These are phyloP conservation scores for Bovichtus diacanthus DNA, from an alignment of 2,797 vertebrate species.

Conservation along the genomic window DNA sequence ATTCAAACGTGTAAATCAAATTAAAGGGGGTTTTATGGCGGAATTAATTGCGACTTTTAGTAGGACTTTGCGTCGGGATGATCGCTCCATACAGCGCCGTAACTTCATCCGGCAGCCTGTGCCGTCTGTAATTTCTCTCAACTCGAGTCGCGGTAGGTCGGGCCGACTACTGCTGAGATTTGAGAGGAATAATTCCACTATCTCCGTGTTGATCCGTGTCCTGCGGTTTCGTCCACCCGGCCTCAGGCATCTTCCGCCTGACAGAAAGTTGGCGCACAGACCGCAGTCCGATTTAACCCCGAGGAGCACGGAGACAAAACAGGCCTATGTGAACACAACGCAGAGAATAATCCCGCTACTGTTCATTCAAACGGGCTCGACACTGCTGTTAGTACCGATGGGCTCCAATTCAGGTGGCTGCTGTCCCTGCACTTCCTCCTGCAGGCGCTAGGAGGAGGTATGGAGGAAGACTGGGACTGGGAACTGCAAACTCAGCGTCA, in stretches of 20 bases:
- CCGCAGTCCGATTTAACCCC: slow-evolving; percentile 9
- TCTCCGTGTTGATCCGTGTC: slow-evolving; percentile 58
- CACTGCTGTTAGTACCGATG: slow-evolving; percentile 1
- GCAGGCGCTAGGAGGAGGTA: slow-evolving; percentile 79
- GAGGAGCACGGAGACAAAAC: neutral
- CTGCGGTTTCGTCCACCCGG: slow-evolving; percentile 55
- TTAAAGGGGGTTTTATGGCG: neutral
- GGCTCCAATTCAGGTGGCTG: slow-evolving; percentile 8
- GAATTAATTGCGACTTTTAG: neutral
- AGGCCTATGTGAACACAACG: neutral
- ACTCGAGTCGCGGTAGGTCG: slow-evolving; percentile 35
- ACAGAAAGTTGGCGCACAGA: slow-evolving; percentile 60
- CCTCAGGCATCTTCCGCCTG: slow-evolving; percentile 51
- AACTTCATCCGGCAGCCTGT: slow-evolving; percentile 17
- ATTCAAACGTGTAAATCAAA: neutral
- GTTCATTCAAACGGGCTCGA: slow-evolving; percentile 1
- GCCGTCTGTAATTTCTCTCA: slow-evolving; percentile 31
- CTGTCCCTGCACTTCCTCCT: slow-evolving; percentile 53
- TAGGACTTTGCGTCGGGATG: neutral
- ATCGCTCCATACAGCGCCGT: neutral
- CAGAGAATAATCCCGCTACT: slow-evolving; percentile 8
- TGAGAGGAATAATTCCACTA: slow-evolving; percentile 59
- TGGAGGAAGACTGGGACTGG: slow-evolving; percentile 50
- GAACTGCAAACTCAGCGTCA: neutral
- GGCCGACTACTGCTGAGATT: slow-evolving; percentile 40